These are phyloP conservation scores for Drosophila nigricruria DNA, from an alignment of 2,888 invertebrate species.

Conservation along the genomic window DNA sequence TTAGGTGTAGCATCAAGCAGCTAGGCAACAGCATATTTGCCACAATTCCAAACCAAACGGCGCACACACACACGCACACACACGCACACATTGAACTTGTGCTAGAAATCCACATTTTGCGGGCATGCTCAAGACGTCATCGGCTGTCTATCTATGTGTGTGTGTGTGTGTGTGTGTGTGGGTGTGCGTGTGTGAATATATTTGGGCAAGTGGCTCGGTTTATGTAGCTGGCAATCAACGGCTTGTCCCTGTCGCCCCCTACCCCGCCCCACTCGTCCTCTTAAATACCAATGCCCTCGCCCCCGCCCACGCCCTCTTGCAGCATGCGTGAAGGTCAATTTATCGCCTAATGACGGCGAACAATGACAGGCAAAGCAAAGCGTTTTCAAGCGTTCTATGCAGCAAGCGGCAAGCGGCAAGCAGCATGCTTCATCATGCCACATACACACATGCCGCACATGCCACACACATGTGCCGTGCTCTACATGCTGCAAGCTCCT, in stretches of 20 bases:
- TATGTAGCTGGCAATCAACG: slow-evolving; percentile 71
- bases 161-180: slow-evolving; percentile 5
- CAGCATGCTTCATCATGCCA: slow-evolving; percentile 26
- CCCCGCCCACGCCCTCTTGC: slow-evolving; percentile 6
- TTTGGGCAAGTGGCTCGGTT: slow-evolving; percentile 51
- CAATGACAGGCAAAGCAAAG: slow-evolving; percentile 53
- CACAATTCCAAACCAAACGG: slow-evolving; percentile 10
- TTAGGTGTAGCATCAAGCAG: slow-evolving; percentile 20
- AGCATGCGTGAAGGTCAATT: slow-evolving; percentile 76
- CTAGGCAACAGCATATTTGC: slow-evolving; percentile 34
- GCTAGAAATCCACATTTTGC: slow-evolving; percentile 53
- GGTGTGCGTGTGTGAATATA: slow-evolving; percentile 27
- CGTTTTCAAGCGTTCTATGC: slow-evolving; percentile 17
- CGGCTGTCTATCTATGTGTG: slow-evolving; percentile 21
- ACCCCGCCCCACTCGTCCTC: background rate
- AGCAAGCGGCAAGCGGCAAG: background rate
- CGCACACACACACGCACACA: slow-evolving; percentile 10
- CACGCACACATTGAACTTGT: slow-evolving; percentile 41
- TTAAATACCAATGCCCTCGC: background rate
- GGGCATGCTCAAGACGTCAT: slow-evolving; percentile 59
- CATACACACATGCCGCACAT: slow-evolving; percentile 19
- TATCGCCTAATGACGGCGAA: slow-evolving; percentile 75
- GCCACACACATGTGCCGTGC: slow-evolving; percentile 9
- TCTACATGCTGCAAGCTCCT: slow-evolving; percentile 6
- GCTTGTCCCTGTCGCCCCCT: slow-evolving; percentile 14